A percentile compares a stretch with the other conserved stretches of the same genome.
phyloP scores from a whole-genome alignment of 2,888 invertebrate species.

The Drosophila meridiana region DNA sequence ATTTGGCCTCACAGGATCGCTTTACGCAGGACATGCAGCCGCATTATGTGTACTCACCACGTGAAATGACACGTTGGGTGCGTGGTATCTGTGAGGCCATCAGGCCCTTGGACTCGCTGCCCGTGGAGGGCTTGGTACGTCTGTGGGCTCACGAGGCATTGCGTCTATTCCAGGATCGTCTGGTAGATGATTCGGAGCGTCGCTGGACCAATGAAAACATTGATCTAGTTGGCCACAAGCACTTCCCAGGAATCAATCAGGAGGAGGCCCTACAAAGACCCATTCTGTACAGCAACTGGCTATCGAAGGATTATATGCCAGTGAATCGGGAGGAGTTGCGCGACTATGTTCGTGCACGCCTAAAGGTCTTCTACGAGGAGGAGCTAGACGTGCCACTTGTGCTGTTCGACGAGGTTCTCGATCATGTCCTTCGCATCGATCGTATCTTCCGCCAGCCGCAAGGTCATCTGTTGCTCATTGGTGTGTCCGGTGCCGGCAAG shows the following conservation, averaged over 20 bases:
- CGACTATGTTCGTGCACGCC: conserved; percentile 98
- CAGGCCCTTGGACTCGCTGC: conserved; percentile 95
- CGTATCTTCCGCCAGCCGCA: conserved; percentile 99
- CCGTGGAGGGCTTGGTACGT: conserved; percentile 97
- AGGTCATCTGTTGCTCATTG: conserved; percentile 98
- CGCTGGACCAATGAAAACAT: conserved; percentile 99
- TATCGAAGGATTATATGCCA: conserved; percentile 98
- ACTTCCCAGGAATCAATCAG: conserved; percentile 95
- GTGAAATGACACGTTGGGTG: conserved; percentile 99
- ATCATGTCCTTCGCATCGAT: conserved; percentile 99
- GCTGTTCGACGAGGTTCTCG: conserved; percentile 99
- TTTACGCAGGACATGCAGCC: conserved; percentile 99
- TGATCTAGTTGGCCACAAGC: conserved; percentile 95
- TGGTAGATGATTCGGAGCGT: conserved; percentile 97
- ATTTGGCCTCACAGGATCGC: conserved; percentile 97
- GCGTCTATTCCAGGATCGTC: conserved; percentile 97
- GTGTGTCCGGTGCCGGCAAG: conserved; percentile 99
- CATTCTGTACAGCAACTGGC: conserved; percentile 99
- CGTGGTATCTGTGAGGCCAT: conserved; percentile 99
- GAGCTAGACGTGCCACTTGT: conserved; percentile 99
- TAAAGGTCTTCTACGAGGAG: conserved; percentile 99
- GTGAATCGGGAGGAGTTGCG: conserved; percentile 97
- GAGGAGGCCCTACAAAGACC: conserved; percentile 96
- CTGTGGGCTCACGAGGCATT: conserved; percentile 99
- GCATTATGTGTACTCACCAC: conserved; percentile 99